Percentiles rank a stretch among this genome's conserved stretches.
Conservation (phyloP, 92 coral and sea anemone genomes). For the Zoanthus gigantus region DNA sequence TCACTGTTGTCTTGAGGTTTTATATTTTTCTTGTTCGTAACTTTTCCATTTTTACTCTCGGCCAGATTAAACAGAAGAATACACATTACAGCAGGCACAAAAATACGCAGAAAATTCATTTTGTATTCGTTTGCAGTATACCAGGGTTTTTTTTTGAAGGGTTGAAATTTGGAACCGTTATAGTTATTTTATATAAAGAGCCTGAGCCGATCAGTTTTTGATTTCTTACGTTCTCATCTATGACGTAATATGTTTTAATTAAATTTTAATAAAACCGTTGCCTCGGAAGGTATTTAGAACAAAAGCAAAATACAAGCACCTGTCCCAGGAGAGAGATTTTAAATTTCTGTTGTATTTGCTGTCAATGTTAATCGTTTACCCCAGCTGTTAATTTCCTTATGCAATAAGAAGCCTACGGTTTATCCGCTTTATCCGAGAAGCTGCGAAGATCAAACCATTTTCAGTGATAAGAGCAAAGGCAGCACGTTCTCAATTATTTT, state of each 20-base stretch:
- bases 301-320: too few relatives aligned
- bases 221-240: background rate
- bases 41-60: constrained; percentile 17
- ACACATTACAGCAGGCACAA: background rate
- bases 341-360: too few relatives aligned
- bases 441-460: too few relatives aligned
- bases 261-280: too few relatives aligned
- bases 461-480: too few relatives aligned
- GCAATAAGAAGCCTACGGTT: too few relatives aligned
- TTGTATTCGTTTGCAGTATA: background rate
- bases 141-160: background rate
- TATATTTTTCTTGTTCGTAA: background rate
- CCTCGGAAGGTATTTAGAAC: too few relatives aligned
- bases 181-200: background rate
- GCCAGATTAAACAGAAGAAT: constrained; percentile 9
- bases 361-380: too few relatives aligned
- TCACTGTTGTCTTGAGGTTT: constrained; percentile 1
- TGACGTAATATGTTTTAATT: constrained; percentile 27
- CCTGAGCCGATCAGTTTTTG: background rate
- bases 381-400: too few relatives aligned
- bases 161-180: background rate
- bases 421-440: too few relatives aligned
- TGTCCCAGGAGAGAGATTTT: too few relatives aligned
- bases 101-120: background rate
- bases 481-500: too few relatives aligned